Conservation (phyloP, 2,113 vertebrate genomes). For the Apeltes quadracus region DNA sequence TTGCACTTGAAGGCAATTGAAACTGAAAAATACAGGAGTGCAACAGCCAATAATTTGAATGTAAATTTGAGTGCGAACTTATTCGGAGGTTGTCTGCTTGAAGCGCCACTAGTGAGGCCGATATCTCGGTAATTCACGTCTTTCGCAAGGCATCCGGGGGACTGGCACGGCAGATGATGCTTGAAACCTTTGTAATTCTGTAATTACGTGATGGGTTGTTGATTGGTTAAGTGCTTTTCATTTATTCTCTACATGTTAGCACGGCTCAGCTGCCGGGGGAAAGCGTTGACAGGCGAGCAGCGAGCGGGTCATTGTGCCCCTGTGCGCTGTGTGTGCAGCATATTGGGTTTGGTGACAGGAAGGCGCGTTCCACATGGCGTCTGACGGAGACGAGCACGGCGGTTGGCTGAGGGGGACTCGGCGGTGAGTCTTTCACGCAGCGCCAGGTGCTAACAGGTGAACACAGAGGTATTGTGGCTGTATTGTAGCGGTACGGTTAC, state of each 20-base stretch:
- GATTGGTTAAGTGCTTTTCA: conserved; percentile 75
- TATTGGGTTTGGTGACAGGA: conserved; percentile 71
- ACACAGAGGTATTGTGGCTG: conserved; percentile 69
- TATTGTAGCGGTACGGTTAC: conserved; percentile 56
- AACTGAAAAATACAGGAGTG: neutral
- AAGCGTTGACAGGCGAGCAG: conserved; percentile 64
- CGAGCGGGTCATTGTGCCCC: conserved; percentile 47
- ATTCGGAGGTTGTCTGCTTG: neutral
- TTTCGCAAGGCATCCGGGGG: conserved; percentile 11
- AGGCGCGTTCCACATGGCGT: conserved; percentile 74
- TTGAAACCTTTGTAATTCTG: conserved; percentile 64
- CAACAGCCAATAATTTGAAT: neutral
- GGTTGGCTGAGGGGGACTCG: conserved; percentile 38
- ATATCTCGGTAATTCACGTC: conserved; percentile 1
- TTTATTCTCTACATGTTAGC: conserved; percentile 66
- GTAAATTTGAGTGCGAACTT: neutral
- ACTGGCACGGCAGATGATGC: conserved; percentile 38
- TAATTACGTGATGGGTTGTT: conserved; percentile 68
- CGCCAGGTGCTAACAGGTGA: conserved; percentile 73
- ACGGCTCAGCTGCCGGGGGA: conserved; percentile 39
- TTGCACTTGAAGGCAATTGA: neutral
- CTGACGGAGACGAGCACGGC: conserved; percentile 55
- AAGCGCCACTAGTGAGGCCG: neutral
- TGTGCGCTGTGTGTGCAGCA: conserved; percentile 65
- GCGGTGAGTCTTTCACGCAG: conserved; percentile 41